Percentiles rank a stretch among this genome's conserved stretches.
Conservation (phyloP, 1,140 invertebrate genomes). For the Drosophila jambulina region DNA sequence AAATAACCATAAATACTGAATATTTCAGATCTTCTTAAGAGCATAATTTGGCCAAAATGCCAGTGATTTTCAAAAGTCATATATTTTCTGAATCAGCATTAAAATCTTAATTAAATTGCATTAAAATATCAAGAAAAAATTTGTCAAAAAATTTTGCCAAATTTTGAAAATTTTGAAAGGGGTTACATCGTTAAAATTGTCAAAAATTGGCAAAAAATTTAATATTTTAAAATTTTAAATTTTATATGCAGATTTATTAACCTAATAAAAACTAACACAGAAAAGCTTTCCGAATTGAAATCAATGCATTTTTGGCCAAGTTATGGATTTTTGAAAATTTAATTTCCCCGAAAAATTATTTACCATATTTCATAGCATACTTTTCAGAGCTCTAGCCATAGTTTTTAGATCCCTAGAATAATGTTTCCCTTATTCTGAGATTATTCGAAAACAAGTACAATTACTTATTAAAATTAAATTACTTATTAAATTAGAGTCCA, state of each 20-base stretch:
- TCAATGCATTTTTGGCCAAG: neutral
- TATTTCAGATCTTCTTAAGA: neutral
- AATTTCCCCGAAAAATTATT: fast-evolving
- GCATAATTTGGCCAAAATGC: neutral
- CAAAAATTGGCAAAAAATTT: neutral
- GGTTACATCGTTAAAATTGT: too few relatives aligned
- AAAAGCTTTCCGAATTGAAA: neutral
- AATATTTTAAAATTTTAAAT: too few relatives aligned
- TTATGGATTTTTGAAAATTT: too few relatives aligned
- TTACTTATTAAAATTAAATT: neutral
- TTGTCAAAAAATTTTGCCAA: neutral
- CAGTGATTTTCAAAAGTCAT: too few relatives aligned
- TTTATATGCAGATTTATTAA: too few relatives aligned
- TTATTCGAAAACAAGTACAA: neutral
- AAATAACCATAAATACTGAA: too few relatives aligned
- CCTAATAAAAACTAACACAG: too few relatives aligned
- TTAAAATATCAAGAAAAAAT: neutral
- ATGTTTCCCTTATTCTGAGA: too few relatives aligned
- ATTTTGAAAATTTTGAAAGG: too few relatives aligned
- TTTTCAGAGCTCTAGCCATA: neutral
- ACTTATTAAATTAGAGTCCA: neutral
- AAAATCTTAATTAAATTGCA: neutral
- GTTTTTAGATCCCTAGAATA: neutral
- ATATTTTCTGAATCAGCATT: neutral
- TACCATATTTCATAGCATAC: neutral